Conservation (phyloP, 2,113 vertebrate species). For the Paradoxurus hermaphroditus region DNA sequence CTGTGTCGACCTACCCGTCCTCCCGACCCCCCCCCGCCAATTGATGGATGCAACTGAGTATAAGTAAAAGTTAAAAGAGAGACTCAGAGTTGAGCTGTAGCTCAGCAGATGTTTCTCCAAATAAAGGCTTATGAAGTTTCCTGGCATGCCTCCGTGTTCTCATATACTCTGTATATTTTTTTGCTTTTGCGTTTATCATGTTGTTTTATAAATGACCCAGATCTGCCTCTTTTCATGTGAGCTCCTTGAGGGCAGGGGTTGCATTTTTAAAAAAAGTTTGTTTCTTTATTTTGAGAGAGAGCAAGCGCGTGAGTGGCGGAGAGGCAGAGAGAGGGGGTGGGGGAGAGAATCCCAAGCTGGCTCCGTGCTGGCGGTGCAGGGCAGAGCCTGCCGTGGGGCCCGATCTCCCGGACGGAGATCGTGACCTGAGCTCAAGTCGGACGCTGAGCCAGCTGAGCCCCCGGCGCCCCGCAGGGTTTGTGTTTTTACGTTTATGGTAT, state of each 20-base stretch:
- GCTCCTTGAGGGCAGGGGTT: neutral
- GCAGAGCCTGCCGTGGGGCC: no score
- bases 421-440: no score
- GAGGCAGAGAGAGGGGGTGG: no score
- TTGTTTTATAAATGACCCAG: neutral
- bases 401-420: no score
- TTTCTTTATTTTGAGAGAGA: no score
- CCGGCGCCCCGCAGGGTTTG: neutral
- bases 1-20: neutral
- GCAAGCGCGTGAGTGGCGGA: no score
- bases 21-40: fast-evolving
- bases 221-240: neutral
- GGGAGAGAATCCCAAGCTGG: no score
- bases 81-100: neutral
- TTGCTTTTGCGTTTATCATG: neutral
- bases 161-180: neutral
- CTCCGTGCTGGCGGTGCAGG: no score
- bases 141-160: neutral
- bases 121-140: neutral
- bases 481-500: neutral
- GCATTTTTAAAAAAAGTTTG: neutral
- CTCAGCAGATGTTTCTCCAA: neutral
- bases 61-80: neutral
- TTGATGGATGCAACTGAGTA: neutral
- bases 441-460: no score